Conservation (phyloP, 1,140 invertebrate genomes). For the Pseudomyrmex pallidus region DNA sequence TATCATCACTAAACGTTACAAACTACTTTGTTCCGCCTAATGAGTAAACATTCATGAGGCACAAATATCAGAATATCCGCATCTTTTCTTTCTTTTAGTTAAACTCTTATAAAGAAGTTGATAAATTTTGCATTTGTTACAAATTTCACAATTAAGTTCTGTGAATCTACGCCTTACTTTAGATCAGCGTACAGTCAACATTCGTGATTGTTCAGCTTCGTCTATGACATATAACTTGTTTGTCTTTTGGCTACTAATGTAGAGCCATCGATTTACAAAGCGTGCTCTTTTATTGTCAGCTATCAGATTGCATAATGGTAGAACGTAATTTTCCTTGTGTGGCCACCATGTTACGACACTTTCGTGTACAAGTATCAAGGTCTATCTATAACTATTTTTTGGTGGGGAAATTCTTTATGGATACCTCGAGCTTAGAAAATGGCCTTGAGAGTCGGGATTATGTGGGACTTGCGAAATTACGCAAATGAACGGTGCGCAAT, state of each 20-base stretch:
- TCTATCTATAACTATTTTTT: too few relatives aligned
- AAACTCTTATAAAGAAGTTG: conserved; percentile 26
- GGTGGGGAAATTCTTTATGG: too few relatives aligned
- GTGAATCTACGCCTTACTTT: background rate
- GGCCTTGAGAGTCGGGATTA: too few relatives aligned
- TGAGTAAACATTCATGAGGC: background rate
- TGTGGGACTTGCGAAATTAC: too few relatives aligned
- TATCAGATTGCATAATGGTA: too few relatives aligned
- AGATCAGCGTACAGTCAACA: conserved; percentile 54
- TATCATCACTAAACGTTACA: conserved; percentile 37
- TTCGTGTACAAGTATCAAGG: too few relatives aligned
- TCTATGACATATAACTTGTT: conserved; percentile 62
- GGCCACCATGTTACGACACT: too few relatives aligned
- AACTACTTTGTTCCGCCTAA: conserved; percentile 14
- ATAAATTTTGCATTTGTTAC: conserved; percentile 43
- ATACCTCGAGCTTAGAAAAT: too few relatives aligned
- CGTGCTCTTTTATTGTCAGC: too few relatives aligned
- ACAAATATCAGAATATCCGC: background rate
- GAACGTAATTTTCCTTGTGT: too few relatives aligned
- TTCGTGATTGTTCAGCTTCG: conserved; percentile 63
- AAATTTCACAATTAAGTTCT: conserved; percentile 16
- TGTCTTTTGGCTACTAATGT: background rate
- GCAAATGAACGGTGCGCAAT: too few relatives aligned
- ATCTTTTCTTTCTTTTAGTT: background rate
- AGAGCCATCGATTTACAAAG: too few relatives aligned